Conservation (phyloP, 2,888 invertebrate genomes). For the Drosophila paramelanica region DNA sequence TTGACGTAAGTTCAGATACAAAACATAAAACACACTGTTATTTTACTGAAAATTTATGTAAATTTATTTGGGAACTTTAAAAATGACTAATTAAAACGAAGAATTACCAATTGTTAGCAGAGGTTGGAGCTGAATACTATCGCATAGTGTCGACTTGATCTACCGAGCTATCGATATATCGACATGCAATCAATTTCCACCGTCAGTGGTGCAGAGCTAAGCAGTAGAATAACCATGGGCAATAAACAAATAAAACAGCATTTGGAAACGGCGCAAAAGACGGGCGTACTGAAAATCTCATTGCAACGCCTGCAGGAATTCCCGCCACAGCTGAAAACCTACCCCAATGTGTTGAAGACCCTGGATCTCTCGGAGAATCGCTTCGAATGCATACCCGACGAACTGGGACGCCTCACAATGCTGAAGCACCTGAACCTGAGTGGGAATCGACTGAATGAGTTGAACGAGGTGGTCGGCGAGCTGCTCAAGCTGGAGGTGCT, state of each 20-base stretch:
- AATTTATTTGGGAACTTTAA: too few species aligned
- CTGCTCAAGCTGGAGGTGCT: conserved; percentile 90
- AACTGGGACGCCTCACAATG: conserved; percentile 90
- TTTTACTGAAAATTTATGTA: too few species aligned
- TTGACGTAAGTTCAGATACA: too few species aligned
- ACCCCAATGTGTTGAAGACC: conserved; percentile 91
- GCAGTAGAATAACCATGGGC: conserved; percentile 88
- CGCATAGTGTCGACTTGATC: conserved; percentile 2
- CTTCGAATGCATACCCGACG: conserved; percentile 91
- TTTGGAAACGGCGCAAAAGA: conserved; percentile 97
- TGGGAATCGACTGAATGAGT: conserved; percentile 91
- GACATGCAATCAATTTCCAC: conserved; percentile 31
- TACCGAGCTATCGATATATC: conserved; percentile 34
- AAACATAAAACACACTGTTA: too few species aligned
- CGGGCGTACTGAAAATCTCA: conserved; percentile 95
- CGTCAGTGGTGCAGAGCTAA: conserved; percentile 21
- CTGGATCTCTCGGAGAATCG: conserved; percentile 97
- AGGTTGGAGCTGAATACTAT: neutral
- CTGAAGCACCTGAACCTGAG: conserved; percentile 91
- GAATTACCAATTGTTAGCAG: neutral
- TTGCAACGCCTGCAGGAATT: conserved; percentile 90
- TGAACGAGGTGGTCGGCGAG: conserved; percentile 89
- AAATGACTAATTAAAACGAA: too few species aligned
- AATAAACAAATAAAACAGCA: conserved; percentile 96
- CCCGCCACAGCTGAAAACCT: conserved; percentile 88